phyloP scores from a whole-genome alignment of 2,797 vertebrate genomes.

The Varecia variegata region DNA sequence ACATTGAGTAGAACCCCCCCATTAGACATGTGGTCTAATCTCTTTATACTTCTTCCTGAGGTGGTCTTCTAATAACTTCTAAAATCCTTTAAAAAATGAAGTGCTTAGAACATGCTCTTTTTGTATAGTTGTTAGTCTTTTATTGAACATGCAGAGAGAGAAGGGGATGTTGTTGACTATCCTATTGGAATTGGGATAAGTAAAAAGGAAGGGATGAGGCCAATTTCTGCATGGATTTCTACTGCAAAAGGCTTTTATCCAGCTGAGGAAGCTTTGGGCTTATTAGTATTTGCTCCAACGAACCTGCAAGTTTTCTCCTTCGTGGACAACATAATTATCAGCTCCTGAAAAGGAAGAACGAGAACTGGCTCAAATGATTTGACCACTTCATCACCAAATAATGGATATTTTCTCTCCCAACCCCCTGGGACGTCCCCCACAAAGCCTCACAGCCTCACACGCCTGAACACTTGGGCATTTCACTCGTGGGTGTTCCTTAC shows the following conservation, averaged over 20 bases:
- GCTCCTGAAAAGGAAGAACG: slow-evolving; percentile 41
- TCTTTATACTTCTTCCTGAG: background rate
- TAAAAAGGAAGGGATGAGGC: background rate
- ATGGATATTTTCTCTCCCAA: background rate
- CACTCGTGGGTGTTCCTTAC: background rate
- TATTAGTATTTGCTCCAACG: slow-evolving; percentile 56
- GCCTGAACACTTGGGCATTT: fast-evolving
- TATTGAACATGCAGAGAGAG: background rate
- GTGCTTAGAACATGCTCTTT: background rate
- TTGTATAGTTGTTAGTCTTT: background rate
- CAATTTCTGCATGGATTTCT: background rate
- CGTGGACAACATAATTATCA: slow-evolving; percentile 60
- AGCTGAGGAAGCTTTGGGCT: background rate
- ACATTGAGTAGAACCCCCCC: background rate
- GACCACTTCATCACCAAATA: background rate
- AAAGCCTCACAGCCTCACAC: background rate
- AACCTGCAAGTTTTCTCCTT: slow-evolving; percentile 54
- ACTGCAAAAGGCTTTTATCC: background rate
- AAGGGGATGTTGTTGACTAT: background rate
- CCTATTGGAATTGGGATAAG: background rate
- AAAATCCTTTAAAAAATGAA: background rate
- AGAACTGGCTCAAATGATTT: background rate
- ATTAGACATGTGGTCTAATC: background rate
- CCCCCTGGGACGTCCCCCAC: background rate
- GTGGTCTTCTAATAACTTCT: background rate